Base-by-base conservation (phyloP, 1,140 invertebrate genomes). In the Lutraria rhynchaena region DNA sequence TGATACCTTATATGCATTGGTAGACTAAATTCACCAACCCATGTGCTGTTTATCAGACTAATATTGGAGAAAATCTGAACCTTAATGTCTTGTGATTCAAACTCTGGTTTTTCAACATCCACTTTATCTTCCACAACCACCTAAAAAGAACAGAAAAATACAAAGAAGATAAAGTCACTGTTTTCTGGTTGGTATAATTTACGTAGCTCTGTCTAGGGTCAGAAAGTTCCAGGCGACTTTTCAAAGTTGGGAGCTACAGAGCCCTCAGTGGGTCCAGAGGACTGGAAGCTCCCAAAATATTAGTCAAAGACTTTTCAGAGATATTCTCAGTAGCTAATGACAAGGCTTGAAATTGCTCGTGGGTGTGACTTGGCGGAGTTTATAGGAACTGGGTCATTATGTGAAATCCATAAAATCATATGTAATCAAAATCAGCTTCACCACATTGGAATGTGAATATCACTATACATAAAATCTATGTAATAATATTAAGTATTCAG, bases 1-100 rank as follows among this genome's bases (percentile, higher is more conserved):
- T 78, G 75, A 35, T 78, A 78, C 29, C 75, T 44, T 19, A 78
- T n/a, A 33, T 78, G 75, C 27, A 78, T 29, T 5, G 75, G 75
- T n/a, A 78, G 31, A 11, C 5, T 57, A 19, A 57, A 67, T 19
- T 51, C 27, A 29, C 41, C 44, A 2, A 7, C 44, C 75, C 46
- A 78, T 1, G 15, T 67, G 24, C 46, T 44, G 22, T 35, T 63
- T 51, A 27, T 13, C 2, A 37, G 31, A 31, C 33, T 67, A 24
- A 78, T 44, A 29, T 78, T 67, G 0, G 75, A 55, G 37, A 67
- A 78, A 1, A 78, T 35, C 22, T 15, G 49, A 3, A 24, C 63
- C 4, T 22, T 17, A 37, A 67, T 31, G 4, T 27, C 49, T 13
- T 33, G 24, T 11, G 75, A 78, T 27, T 67, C 22, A 69, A 78